Base-by-base conservation (phyloP, 1,140 invertebrate genomes). In the Saccostrea cuccullata region DNA sequence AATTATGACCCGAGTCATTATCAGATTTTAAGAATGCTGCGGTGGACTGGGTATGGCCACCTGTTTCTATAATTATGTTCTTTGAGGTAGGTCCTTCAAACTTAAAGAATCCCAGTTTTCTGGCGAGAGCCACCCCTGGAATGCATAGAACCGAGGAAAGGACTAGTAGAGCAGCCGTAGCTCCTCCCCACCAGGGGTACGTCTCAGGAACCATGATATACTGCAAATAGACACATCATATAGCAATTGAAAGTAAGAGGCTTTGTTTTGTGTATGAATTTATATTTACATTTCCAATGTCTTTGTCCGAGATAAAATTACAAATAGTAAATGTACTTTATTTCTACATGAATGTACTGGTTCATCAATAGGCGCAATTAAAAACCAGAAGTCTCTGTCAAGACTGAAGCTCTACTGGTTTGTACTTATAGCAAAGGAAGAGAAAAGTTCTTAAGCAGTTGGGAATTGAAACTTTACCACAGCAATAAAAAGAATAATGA, bases 151-250 rank as follows among this genome's bases (percentile, higher is more conserved):
- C 87, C 12, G 93, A 91, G 26, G 88, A 87, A 13, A 93, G 85
- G 2, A 94, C 92, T 0, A 94, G 90, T 13, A 92, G 26, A 26
- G 87, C 88, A 55, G 92, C 92, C 0, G 90, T 40, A 15, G 92
- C n/a, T 8, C 89, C 89, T 30, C 90, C 92, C 88, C 91, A 94
- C 92, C 92, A 93, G 6, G 93, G 93, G 70, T 94, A 94, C 1
- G 77, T 58, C 11, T 40, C 86, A 5, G 90, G 85, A 15, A 90
- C 85, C 88, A 92, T 88, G 15, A 88, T 82, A 12, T 90, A 90
- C 93, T 94, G 89, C 13, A 85, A 90, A 55, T 64, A n/a, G 17
- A 20, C n/a, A 64, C 58, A 64, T 20, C 58, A 64, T 64, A 20
- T 3, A 36, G 73, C 26, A 82, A 36, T 36, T 36, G 30, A 36